Evolutionary conservation across 2,113 vertebrate species (phyloP), one percentile per base, ranked within the genome.

Genomic region (Sporophila hypoxantha): DNA sequence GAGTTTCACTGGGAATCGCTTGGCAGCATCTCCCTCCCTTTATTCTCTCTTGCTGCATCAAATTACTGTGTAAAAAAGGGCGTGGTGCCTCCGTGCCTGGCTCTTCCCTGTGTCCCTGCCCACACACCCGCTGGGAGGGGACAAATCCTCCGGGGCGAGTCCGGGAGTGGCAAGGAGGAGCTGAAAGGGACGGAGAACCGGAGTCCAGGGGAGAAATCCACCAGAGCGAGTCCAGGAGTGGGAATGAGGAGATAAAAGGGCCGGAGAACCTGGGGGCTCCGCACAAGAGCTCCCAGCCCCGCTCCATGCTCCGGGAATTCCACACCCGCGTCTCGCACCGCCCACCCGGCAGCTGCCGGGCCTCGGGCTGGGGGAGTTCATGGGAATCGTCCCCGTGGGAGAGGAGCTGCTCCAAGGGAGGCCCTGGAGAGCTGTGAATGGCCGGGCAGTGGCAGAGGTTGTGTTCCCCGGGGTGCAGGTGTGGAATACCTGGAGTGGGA

Each of bases 221-320:
- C 2, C 12, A 1, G 49, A 66, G n/a, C 6, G 14, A 34, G 44
- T 15, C 62, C 1, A 2, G 7, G 4, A 0, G 12, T 0, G 68
- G 34, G 23, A 34, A 13, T 0, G 3, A 20, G 66, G 23, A 53
- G 66, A n/a, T 42, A 0, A 8, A 12, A 47, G 86, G 62, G 44
- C n/a, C 17, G 10, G 50, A 27, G 26, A 13, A 8, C 5, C 11
- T 2, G 20, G 1, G 29, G 27, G 59, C 32, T 73, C 17, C 0
- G 0, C 34, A 4, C 34, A 1, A 6, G 18, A 5, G 12, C 80
- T 53, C 15, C 57, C 61, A 2, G n/a, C 12, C 3, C 1, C 17
- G 42, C 65, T n/a, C 18, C 2, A 3, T 47, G 55, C 29, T 16
- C 10, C 5, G 0, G 29, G 73, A 12, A 20, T 52, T 6, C 7